Base-by-base conservation (phyloP, 1,140 invertebrate species). In the Penaeus vannamei region DNA sequence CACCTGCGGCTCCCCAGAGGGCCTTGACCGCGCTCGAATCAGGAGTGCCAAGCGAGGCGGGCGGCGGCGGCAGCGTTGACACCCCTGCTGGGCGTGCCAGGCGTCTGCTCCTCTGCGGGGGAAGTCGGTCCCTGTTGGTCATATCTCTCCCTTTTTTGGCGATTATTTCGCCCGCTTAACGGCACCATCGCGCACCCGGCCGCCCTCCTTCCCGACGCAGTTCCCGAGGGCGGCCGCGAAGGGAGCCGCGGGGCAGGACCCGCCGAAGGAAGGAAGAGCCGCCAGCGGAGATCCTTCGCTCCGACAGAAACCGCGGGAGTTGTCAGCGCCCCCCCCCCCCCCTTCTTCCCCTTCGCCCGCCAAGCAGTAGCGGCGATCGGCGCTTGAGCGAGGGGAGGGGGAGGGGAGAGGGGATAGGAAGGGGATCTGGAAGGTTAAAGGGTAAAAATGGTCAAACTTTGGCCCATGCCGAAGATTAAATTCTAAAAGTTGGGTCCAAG, bases 381-480 rank as follows among this genome's bases (percentile, higher is more conserved):
- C 76, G 46, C 53, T n/a, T 79, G 60, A 60, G 60, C 10, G 26
- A 26, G 80, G 19, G 59, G 81, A 14, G 29, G 59, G 20, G 46
- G 29, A 32, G 81, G n/a, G 42, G 42, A 19, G 22, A 61, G 19
- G 53, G 60, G 46, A 29, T 29, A 59, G 83, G 59, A 83, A 22
- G 26, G 82, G 69, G 82, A 85, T 69, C 87, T 77, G 26, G 87
- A 69, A 80, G 82, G 87, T 84, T 89, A 89, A 89, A 89, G 87
- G 82, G 87, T 79, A 89, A 89, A 89, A 89, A 89, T 89, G 82
- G 87, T 89, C 82, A 89, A 89, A 89, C 87, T 89, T 89, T 89
- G 83, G 87, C 87, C 87, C 87, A 89, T 89, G 87, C 87, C 87
- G 87, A 81, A 89, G 87, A 89, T 89, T 89, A 89, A 89, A 89